phyloP scores from a whole-genome alignment of 2,113 vertebrate genomes.

The Acanthochromis polyacanthus region DNA sequence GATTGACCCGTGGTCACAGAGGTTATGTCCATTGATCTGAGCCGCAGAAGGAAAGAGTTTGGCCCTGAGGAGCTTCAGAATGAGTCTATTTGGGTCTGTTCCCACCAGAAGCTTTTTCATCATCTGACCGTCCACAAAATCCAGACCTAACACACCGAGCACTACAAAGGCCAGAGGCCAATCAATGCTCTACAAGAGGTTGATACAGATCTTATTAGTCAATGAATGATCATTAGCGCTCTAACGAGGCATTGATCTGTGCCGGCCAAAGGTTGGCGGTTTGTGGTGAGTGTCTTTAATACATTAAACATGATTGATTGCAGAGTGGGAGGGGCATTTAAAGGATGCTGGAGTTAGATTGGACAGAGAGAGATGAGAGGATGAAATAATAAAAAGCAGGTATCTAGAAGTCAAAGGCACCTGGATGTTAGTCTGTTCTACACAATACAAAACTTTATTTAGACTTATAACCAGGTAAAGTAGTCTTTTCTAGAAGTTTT shows the following conservation, averaged over 20 bases:
- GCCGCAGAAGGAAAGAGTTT: constrained; percentile 65
- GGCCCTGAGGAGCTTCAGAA: constrained; percentile 79
- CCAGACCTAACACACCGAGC: constrained; percentile 55
- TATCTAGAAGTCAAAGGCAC: too few relatives aligned
- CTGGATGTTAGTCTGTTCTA: too few relatives aligned
- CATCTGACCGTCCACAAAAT: constrained; percentile 70
- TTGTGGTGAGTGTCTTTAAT: constrained; percentile 81
- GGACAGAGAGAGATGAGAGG: constrained; percentile 68
- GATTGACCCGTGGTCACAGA: constrained; percentile 79
- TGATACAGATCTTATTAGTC: constrained; percentile 85
- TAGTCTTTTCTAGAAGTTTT: too few relatives aligned
- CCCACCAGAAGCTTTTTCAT: constrained; percentile 77
- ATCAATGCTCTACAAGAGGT: constrained; percentile 81
- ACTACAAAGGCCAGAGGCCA: constrained; percentile 78
- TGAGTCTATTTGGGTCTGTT: constrained; percentile 80
- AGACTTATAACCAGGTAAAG: too few relatives aligned
- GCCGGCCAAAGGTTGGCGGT: constrained; percentile 74
- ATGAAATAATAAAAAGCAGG: too few relatives aligned
- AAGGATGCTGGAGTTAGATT: constrained; percentile 67
- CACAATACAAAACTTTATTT: too few relatives aligned
- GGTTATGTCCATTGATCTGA: constrained; percentile 82
- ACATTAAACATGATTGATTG: constrained; percentile 83
- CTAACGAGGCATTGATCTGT: constrained; percentile 82
- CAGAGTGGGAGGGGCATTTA: constrained; percentile 60
- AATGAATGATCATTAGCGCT: constrained; percentile 84